Percentiles rank a stretch among this genome's conserved stretches.
These are phyloP conservation scores for Pandion haliaetus DNA, from an alignment of 2,113 vertebrate genomes.

Conservation along the genomic window DNA sequence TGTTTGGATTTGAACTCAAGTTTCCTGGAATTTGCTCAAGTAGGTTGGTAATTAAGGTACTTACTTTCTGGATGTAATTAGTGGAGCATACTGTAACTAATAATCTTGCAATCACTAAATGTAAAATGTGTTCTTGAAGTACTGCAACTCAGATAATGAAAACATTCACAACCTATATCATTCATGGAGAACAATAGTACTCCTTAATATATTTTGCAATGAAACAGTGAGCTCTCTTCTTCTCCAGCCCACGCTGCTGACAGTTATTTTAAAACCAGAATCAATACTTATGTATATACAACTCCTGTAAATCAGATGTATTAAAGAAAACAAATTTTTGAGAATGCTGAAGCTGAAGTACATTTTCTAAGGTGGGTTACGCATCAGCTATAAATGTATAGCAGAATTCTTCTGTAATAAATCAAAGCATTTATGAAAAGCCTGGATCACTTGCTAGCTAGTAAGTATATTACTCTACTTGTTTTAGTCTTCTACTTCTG, in stretches of 20 bases:
- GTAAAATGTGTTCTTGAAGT: neutral
- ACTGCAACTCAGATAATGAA: neutral
- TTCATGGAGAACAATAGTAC: conserved; percentile 41
- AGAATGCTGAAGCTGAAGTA: neutral
- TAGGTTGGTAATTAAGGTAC: neutral
- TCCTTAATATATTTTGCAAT: conserved; percentile 6
- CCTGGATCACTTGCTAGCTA: neutral
- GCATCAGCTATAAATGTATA: neutral
- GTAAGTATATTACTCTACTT: neutral
- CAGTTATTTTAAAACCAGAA: conserved; percentile 41
- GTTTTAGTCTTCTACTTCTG: neutral
- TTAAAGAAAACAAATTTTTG: neutral
- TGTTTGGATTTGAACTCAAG: conserved; percentile 1
- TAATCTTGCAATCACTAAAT: neutral
- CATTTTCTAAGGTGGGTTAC: neutral
- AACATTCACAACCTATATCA: conserved; percentile 16
- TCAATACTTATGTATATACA: neutral
- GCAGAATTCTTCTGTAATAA: neutral
- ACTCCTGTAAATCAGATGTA: neutral
- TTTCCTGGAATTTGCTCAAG: neutral
- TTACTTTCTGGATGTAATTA: neutral
- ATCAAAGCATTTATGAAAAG: neutral
- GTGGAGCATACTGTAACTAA: neutral
- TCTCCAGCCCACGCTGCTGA: neutral
- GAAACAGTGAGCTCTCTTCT: conserved; percentile 13